Percentiles rank a stretch among this genome's conserved stretches.
phyloP scores from a whole-genome alignment of 2,888 invertebrate genomes.

The Sipha maydis region DNA sequence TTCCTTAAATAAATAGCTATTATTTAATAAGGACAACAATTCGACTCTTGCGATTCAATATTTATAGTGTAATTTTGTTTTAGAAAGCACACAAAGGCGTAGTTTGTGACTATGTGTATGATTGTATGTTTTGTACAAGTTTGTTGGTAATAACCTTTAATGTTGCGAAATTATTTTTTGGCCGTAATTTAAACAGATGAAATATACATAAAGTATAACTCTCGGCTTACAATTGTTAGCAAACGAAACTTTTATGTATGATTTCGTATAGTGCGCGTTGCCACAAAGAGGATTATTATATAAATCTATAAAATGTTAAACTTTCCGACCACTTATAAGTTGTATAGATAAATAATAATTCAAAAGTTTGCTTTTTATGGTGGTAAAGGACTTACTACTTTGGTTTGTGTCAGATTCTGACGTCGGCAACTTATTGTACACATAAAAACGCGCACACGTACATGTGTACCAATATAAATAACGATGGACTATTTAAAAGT shows the following conservation, averaged over 20 bases:
- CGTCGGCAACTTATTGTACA: neutral
- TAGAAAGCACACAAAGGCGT: neutral
- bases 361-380: constrained; percentile 32
- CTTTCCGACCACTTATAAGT: constrained; percentile 21
- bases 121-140: neutral
- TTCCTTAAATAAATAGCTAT: neutral
- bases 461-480: neutral
- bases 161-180: neutral
- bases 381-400: neutral
- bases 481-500: neutral
- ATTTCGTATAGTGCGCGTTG: neutral
- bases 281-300: constrained; percentile 27
- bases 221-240: neutral
- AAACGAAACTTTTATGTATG: neutral
- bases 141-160: neutral
- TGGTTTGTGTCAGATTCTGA: neutral
- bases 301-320: constrained; percentile 4
- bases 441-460: too few relatives aligned
- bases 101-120: neutral
- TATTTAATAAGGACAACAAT: neutral
- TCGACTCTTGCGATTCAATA: neutral
- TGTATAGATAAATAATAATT: constrained; percentile 41
- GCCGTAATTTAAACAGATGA: neutral
- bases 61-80: neutral
- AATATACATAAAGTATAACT: neutral